Evolutionary conservation across 2,888 invertebrate species (phyloP), one percentile per base, ranked within the genome.

Genomic region (Drosophila acutilabella): DNA sequence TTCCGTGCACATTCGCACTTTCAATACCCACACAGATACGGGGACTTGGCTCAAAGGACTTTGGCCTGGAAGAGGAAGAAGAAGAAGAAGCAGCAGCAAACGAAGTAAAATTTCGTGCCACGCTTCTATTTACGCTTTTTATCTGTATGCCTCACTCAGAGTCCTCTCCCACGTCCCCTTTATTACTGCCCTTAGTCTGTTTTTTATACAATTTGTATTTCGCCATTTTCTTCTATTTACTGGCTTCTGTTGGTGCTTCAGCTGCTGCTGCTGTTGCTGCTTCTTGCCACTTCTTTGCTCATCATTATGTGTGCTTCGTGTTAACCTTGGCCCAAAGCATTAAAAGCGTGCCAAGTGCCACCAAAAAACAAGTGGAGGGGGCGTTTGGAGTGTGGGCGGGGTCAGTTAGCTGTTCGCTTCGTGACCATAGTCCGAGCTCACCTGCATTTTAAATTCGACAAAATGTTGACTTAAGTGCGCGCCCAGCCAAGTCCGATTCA

Each of bases 91-190:
- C 38, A 57, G 45, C 50, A 38, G n/a, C 38, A 26, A 59, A 45
- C 45, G 40, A 52, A 30, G 56, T 59, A 72, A 71, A 74, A 73
- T 71, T 88, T 83, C 85, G 87, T 85, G 85, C 71, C 69, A 59
- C 67, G 71, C 73, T 85, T 87, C 87, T 88, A 86, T 85, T 88
- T 88, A 81, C 77, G 87, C 87, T 83, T 83, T 82, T 84, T 88
- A 88, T 88, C 83, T 81, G 64, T 79, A 59, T 72, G 79, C 60
- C 80, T 67, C 85, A 78, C 75, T 72, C 70, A 64, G 61, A 67
- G 40, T 47, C 38, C 44, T 11, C 30, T 23, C 38, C 26, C 26
- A 16, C 45, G 36, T 3, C 36, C 13, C 36, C 8, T 36, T 13
- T 36, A 30, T 30, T 8, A 14, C 38, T 14, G 10, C 20, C 20